Evolutionary conservation across 2,113 vertebrate species (phyloP).

Genomic region (Corythoichthys haematopterus): DNA sequence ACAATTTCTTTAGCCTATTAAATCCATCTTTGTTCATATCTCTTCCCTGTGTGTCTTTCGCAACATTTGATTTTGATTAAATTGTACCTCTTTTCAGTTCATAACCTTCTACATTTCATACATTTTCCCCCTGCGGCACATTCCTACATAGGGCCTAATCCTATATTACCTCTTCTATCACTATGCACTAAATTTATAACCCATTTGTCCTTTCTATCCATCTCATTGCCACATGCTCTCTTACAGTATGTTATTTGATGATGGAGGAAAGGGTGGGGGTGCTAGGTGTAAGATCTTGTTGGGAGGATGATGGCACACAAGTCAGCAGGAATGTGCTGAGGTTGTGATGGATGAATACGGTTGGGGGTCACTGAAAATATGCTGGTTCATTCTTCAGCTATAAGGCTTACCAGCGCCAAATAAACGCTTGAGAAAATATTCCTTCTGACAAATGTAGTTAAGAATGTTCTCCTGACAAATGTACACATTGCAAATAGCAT

Average conservation of each 20-base stretch:
- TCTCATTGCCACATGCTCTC: conserved; percentile 10
- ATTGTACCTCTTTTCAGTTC: not conserved
- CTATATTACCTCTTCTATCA: not conserved
- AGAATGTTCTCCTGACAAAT: conserved; percentile 34
- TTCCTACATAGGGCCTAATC: conserved; percentile 3
- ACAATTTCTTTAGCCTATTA: not conserved
- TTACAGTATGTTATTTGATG: conserved; percentile 14
- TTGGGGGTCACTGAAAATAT: conserved; percentile 23
- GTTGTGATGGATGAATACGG: conserved; percentile 48
- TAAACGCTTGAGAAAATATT: conserved; percentile 36
- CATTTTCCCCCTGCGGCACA: not conserved
- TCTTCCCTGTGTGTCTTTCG: not conserved
- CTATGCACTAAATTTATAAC: conserved; percentile 14
- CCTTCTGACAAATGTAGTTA: conserved; percentile 36
- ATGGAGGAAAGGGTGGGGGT: conserved; percentile 22
- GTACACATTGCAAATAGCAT: conserved; percentile 35
- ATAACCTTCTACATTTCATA: not conserved
- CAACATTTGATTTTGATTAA: not conserved
- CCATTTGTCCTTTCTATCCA: conserved; percentile 21
- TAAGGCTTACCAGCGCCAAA: conserved; percentile 29
- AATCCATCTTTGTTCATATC: not conserved
- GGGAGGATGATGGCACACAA: conserved; percentile 38
- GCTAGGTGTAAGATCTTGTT: not conserved
- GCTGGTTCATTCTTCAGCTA: conserved; percentile 40
- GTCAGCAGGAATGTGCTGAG: conserved; percentile 30